Conservation (phyloP, 2,797 vertebrate genomes). For the Zenarchopterus dispar region DNA sequence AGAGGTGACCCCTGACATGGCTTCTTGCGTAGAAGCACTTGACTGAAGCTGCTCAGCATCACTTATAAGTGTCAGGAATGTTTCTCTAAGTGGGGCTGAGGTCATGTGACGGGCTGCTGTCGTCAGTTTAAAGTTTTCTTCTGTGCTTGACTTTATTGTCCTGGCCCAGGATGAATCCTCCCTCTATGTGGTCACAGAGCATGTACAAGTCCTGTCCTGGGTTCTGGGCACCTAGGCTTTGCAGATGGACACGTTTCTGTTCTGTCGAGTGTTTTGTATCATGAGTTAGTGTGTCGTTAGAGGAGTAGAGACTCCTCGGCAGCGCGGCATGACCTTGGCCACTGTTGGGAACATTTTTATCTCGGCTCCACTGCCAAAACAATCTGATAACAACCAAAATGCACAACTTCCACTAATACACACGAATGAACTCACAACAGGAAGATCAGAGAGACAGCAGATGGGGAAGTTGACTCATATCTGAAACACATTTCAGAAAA, state of each 20-base stretch:
- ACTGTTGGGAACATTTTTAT: constrained; percentile 26
- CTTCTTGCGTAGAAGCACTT: constrained; percentile 22
- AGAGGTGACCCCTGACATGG: constrained; percentile 12
- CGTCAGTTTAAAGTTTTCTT: too few species aligned
- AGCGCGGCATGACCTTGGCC: constrained; percentile 25
- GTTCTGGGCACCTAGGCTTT: not conserved
- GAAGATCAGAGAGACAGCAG: too few species aligned
- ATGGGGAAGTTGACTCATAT: too few species aligned
- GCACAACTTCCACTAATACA: too few species aligned
- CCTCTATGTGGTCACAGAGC: not conserved
- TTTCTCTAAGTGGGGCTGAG: not conserved
- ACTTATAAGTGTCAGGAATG: constrained; percentile 5
- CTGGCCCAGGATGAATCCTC: not conserved
- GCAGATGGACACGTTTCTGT: not conserved
- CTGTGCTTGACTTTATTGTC: not conserved
- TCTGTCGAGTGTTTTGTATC: not conserved
- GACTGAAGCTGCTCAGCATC: constrained; percentile 8
- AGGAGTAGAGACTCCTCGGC: not conserved
- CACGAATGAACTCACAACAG: too few species aligned
- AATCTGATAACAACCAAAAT: constrained; percentile 8
- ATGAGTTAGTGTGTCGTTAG: not conserved
- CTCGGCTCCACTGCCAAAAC: constrained; percentile 7
- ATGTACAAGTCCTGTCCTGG: too few species aligned
- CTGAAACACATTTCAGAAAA: too few species aligned
- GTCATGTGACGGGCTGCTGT: not conserved